Base-by-base conservation (phyloP, 2,888 invertebrate genomes). In the Drosophila colorata region DNA sequence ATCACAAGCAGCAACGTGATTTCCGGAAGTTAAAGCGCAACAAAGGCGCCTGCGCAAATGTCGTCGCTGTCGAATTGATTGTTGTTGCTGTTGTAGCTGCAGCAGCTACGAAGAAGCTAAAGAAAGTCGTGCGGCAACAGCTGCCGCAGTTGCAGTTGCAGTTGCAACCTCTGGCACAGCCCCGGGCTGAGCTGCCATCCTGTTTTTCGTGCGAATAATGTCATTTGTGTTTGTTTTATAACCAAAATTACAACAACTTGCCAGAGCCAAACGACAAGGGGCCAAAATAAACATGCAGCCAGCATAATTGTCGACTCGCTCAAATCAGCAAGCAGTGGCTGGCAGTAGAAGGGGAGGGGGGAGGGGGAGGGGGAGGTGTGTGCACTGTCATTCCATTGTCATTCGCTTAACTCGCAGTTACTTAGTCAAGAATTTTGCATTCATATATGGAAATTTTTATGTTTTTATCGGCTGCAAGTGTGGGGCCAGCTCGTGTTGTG, bases 191-290 rank as follows among this genome's bases (percentile, higher is more conserved):
- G 46, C 58, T 66, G 69, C 59, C 78, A 78, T 80, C 80, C 78
- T 88, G 87, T 69, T 86, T 72, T 73, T 88, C 88, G 80, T 86
- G 84, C 78, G 84, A 88, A 84, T 88, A 88, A 86, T 88, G 84
- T 88, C 87, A 80, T 83, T 87, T 88, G 88, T 84, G 78, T 85
- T 85, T 87, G 85, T 85, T 85, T 85, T 88, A 87, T 88, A 85
- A 85, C 73, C 78, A 70, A 80, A 74, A 76, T 79, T 77, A 88
- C 78, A 78, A 80, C 87, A 74, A 86, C 70, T 84, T 74, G 69
- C 66, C 70, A 60, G 60, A 71, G 61, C 40, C 56, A 44, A 49
- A 48, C 53, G 60, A 69, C 75, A 73, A 64, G 61, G 40, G 63
- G 40, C 48, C 44, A 52, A 65, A 74, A 71, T 63, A 68, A 73